A percentile compares a stretch with the other conserved stretches of the same genome.
Evolutionary conservation across 2,888 invertebrate genomes (phyloP).

Genomic region (Tholera decimalis): DNA sequence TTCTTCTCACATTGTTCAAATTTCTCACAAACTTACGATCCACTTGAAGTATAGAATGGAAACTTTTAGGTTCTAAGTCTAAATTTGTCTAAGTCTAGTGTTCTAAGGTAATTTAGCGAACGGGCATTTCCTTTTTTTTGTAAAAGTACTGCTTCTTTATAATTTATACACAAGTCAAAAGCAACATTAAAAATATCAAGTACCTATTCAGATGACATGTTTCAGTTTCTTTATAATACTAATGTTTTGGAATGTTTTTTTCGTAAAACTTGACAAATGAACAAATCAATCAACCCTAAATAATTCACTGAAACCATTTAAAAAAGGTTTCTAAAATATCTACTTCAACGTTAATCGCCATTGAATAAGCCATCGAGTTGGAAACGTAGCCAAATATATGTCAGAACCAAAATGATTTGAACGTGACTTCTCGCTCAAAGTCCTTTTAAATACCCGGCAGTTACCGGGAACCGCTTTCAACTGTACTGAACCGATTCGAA

Average conservation of each 20-base stretch:
- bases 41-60: constrained; percentile 5
- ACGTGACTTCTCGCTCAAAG: constrained; percentile 53
- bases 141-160: background rate
- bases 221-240: constrained; percentile 2
- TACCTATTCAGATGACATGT: constrained; percentile 8
- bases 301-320: constrained; percentile 16
- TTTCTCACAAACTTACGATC: constrained; percentile 35
- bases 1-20: constrained; percentile 30
- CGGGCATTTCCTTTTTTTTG: background rate
- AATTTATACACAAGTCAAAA: constrained; percentile 2
- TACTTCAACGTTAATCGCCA: constrained; percentile 8
- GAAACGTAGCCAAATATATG: constrained; percentile 42
- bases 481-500: constrained; percentile 68
- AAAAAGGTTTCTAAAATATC: constrained; percentile 14
- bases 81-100: too few relatives aligned
- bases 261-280: background rate
- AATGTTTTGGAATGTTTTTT: background rate
- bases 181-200: constrained; percentile 4
- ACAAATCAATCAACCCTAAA: background rate
- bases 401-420: constrained; percentile 55
- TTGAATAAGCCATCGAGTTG: constrained; percentile 21
- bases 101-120: constrained; percentile 22
- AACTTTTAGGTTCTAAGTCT: background rate
- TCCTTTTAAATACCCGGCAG: constrained; percentile 51
- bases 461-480: constrained; percentile 60